phyloP scores from a whole-genome alignment of 2,797 vertebrate genomes.

The Myripristis murdjan region DNA sequence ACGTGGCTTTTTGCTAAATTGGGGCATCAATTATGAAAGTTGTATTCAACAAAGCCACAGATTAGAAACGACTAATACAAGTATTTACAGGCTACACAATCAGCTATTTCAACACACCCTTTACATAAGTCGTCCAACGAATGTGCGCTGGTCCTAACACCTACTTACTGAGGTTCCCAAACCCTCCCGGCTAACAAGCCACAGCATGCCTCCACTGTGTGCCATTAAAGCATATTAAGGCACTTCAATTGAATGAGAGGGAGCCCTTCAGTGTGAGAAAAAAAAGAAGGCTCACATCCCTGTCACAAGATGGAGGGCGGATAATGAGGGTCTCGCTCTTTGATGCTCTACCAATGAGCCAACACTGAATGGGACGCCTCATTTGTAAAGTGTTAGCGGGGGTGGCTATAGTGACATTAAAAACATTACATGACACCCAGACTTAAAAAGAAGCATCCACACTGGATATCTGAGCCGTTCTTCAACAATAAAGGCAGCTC shows the following conservation, averaged over 20 bases:
- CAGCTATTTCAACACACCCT: neutral
- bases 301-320: conserved; percentile 52
- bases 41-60: too few relatives aligned
- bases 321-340: conserved; percentile 12
- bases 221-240: conserved; percentile 68
- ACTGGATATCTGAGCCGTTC: too few relatives aligned
- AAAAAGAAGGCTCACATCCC: conserved; percentile 40
- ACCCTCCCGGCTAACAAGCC: conserved; percentile 47
- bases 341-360: conserved; percentile 24
- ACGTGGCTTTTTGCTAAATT: too few relatives aligned
- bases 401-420: too few relatives aligned
- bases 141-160: conserved; percentile 11
- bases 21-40: neutral
- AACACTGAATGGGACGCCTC: neutral
- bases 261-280: conserved; percentile 24
- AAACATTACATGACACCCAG: too few relatives aligned
- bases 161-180: conserved; percentile 8
- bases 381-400: neutral
- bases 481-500: too few relatives aligned
- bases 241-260: conserved; percentile 54
- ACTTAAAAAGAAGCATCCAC: too few relatives aligned
- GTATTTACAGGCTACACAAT: neutral
- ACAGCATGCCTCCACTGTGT: conserved; percentile 46
- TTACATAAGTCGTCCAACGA: neutral
- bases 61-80: too few relatives aligned